phyloP scores from a whole-genome alignment of 2,113 vertebrate species.

The Sisor rabdophorus region DNA sequence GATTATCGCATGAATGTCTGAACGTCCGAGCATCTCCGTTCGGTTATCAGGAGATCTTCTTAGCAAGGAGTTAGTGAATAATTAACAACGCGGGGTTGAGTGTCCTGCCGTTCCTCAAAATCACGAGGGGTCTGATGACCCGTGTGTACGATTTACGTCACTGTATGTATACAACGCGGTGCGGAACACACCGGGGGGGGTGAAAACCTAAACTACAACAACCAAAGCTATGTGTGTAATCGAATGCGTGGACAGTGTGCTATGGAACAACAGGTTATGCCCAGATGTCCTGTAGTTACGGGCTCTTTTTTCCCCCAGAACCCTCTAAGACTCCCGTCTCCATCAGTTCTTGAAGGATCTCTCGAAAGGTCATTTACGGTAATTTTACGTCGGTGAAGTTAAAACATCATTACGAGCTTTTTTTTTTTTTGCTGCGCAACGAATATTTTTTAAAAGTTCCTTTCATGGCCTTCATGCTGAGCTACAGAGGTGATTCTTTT shows the following conservation, averaged over 20 bases:
- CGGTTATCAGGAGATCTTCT: slow-evolving; percentile 61
- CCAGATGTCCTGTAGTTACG: not conserved
- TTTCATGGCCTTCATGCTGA: too few relatives aligned
- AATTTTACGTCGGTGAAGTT: not conserved
- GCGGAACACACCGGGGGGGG: not conserved
- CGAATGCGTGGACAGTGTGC: not conserved
- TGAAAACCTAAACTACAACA: slow-evolving; percentile 11
- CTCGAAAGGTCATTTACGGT: not conserved
- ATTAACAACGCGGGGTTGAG: slow-evolving; percentile 66
- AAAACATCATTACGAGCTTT: not conserved
- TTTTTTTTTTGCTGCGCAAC: too few relatives aligned
- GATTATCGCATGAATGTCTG: slow-evolving; percentile 43
- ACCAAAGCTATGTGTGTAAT: not conserved
- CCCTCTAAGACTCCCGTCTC: not conserved
- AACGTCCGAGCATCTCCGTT: slow-evolving; percentile 55
- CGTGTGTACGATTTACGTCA: not conserved
- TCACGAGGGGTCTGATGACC: slow-evolving; percentile 29
- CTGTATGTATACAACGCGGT: not conserved
- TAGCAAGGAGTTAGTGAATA: slow-evolving; percentile 61
- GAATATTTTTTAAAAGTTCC: too few relatives aligned
- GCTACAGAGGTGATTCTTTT: too few relatives aligned
- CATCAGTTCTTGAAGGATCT: too few relatives aligned
- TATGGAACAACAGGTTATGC: not conserved
- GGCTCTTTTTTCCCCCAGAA: not conserved
- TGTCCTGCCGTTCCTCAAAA: slow-evolving; percentile 57